Base-by-base conservation (phyloP, 2,113 vertebrate species). In the Penelope pileata region DNA sequence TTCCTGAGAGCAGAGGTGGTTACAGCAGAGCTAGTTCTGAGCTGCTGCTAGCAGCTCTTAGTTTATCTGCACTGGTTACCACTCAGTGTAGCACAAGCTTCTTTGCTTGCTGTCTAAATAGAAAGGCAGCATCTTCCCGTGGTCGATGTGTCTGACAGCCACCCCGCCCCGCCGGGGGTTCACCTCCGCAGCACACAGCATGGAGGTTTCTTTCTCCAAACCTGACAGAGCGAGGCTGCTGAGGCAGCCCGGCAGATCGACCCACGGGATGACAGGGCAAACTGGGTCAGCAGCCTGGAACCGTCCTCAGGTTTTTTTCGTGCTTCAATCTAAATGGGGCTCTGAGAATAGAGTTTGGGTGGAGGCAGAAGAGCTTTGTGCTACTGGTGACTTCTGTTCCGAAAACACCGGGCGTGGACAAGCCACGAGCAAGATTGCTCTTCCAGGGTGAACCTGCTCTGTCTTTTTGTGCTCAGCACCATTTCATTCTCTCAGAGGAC, bases 151-250 rank as follows among this genome's bases (percentile, higher is more conserved):
- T 73, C 27, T 1, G 50, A 54, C 30, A 84, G 68, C 56, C 48
- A 56, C 8, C 12, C 21, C 48, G 59, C 8, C 12, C 21, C 3
- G 2, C 1, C 0, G 3, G 15, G 29, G 5, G 9, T 42, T 83
- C 9, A 3, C 58, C 53, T 63, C 75, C 43, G 29, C 23, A 1
- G 29, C 34, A 48, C 29, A 32, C 51, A 51, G 30, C 67, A 79
- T 73, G 83, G 73, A 79, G 59, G 51, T 70, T 26, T 34, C 36
- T 70, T 80, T 77, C 5, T 3, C 47, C 30, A 73, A 26, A 10
- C 12, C 42, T 34, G 30, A 50, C 40, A 2, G 19, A 4, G 34
- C 13, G 66, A 92, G 42, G 48, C 54, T 16, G 0, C n/a, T 64
- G 75, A 48, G 69, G 29, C 54, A 63, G 22, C 22, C 58, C 23